Conservation (phyloP, 64 coral and sea anemone species). For the Stichodactyla helianthus region DNA sequence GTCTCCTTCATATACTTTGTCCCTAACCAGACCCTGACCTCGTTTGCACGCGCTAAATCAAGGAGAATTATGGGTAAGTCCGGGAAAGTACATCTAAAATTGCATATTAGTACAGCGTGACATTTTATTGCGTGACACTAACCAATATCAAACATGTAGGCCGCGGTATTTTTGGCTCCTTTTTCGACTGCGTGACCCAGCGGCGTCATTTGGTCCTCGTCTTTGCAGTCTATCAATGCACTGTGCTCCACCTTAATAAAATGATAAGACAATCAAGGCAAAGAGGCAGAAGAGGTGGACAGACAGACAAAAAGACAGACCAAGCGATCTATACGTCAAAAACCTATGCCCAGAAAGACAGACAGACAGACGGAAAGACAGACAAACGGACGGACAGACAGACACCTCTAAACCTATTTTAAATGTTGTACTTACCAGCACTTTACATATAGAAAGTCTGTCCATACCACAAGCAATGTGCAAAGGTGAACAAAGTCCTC, state of each 20-base stretch:
- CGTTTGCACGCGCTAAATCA: too few species aligned
- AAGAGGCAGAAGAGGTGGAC: neutral
- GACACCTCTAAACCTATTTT: neutral
- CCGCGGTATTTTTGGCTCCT: conserved; percentile 35
- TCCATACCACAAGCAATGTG: conserved; percentile 53
- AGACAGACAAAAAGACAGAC: neutral
- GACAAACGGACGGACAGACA: neutral
- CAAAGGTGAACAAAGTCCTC: conserved; percentile 29
- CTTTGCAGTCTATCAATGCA: conserved; percentile 2
- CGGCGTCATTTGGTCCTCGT: conserved; percentile 57
- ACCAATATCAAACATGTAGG: conserved; percentile 37
- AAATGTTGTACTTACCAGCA: conserved; percentile 28
- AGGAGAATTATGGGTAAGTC: too few species aligned
- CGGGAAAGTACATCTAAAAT: too few species aligned
- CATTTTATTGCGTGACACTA: neutral
- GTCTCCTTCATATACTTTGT: too few species aligned
- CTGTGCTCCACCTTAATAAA: conserved; percentile 33
- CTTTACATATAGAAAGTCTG: conserved; percentile 16
- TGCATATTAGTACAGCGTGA: neutral
- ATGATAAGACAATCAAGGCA: neutral
- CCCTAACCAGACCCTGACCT: too few species aligned
- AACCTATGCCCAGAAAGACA: neutral
- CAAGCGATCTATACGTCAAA: neutral
- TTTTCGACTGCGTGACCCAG: conserved; percentile 47
- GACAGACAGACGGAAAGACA: neutral